Evolutionary conservation across 2,888 invertebrate species (phyloP).

Genomic region (Hyposoter dolosus): DNA sequence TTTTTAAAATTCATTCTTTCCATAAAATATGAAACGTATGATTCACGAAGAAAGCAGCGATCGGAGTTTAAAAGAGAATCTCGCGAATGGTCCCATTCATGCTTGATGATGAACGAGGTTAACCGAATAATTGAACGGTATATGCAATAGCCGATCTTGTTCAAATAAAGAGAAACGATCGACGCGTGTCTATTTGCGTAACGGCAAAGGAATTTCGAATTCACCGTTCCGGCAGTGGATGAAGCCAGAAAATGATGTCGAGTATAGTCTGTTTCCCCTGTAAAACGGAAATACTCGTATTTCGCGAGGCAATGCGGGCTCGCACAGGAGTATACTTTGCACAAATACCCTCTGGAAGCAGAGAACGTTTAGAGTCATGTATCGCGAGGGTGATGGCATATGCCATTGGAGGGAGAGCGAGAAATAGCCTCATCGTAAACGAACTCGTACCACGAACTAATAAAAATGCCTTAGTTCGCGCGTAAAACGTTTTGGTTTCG

Average conservation of each 20-base stretch:
- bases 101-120: conserved; percentile 15
- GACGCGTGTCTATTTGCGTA: conserved; percentile 63
- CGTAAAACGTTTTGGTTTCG: not conserved
- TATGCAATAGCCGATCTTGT: not conserved
- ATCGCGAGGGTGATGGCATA: conserved; percentile 11
- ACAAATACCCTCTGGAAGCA: conserved; percentile 2
- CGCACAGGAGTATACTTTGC: conserved; percentile 15
- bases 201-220: conserved; percentile 64
- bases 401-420: conserved; percentile 23
- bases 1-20: not conserved
- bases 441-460: conserved; percentile 44
- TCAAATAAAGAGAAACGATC: conserved; percentile 13
- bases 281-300: conserved; percentile 50
- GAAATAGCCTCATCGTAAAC: conserved; percentile 33
- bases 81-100: not conserved
- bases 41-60: not conserved
- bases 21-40: not conserved
- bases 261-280: conserved; percentile 45
- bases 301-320: conserved; percentile 31
- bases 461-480: conserved; percentile 24
- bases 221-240: conserved; percentile 40
- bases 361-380: conserved; percentile 18
- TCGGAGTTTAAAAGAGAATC: not conserved
- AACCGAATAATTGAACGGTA: conserved; percentile 56
- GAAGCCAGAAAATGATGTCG: conserved; percentile 48